Evolutionary conservation across 2,888 invertebrate species (phyloP).

Genomic region (Rugalucina vietnamica): DNA sequence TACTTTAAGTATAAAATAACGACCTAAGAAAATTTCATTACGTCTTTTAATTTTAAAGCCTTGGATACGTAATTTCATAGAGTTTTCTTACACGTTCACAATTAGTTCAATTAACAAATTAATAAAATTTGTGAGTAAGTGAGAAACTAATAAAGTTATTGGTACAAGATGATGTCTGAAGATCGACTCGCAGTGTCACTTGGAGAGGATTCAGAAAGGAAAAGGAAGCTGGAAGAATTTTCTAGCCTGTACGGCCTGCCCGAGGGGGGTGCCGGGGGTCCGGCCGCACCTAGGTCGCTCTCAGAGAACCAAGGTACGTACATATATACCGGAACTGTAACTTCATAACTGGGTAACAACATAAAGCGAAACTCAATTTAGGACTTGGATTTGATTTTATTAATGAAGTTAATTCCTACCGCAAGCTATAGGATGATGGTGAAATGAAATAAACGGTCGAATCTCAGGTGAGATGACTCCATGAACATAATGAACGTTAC

Average conservation of each 20-base stretch:
- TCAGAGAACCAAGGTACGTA: slow-evolving; percentile 73
- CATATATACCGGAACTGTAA: slow-evolving; percentile 9
- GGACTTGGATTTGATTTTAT: slow-evolving; percentile 49
- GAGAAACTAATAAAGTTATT: slow-evolving; percentile 12
- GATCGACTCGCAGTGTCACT: slow-evolving; percentile 76
- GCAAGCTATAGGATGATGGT: slow-evolving; percentile 40
- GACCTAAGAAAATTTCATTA: slow-evolving; percentile 63
- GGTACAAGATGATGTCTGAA: slow-evolving; percentile 75
- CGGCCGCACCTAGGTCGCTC: slow-evolving; percentile 60
- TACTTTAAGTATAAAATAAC: slow-evolving; percentile 63
- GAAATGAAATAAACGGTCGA: slow-evolving; percentile 14
- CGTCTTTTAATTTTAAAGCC: slow-evolving; percentile 59
- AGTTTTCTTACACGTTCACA: slow-evolving; percentile 51
- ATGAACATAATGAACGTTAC: slow-evolving; percentile 44
- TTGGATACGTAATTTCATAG: slow-evolving; percentile 45
- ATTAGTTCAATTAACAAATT: slow-evolving; percentile 53
- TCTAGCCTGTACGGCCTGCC: slow-evolving; percentile 91
- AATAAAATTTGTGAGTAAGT: slow-evolving; percentile 19
- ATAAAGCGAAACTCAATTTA: slow-evolving; percentile 51
- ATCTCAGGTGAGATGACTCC: slow-evolving; percentile 7
- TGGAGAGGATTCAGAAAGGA: slow-evolving; percentile 83
- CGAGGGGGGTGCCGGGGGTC: slow-evolving; percentile 61
- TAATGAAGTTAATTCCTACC: slow-evolving; percentile 59
- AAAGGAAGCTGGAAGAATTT: slow-evolving; percentile 91
- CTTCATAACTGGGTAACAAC: slow-evolving; percentile 20